Base-by-base conservation (phyloP, 2,113 vertebrate species). In the Rhadina sibilatrix region DNA sequence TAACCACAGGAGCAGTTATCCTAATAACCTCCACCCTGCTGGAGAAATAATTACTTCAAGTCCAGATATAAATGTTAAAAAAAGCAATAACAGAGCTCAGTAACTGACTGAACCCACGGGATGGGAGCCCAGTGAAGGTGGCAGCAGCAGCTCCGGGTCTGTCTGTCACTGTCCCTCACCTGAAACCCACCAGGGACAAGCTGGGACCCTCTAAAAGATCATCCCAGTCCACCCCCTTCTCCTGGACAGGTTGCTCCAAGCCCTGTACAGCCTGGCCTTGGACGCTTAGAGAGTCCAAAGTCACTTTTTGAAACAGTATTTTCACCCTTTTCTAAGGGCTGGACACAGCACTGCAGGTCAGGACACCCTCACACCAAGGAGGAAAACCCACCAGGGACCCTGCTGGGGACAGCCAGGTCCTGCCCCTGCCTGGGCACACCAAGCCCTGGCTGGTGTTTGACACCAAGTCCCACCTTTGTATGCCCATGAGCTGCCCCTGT, bases 401-500 rank as follows among this genome's bases (percentile, higher is more conserved):
- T 2, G 2, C 71, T 3, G 38, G 15, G 9, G 5, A 2, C 59
- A 57, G 11, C 27, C 57, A 13, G 14, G n/a, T 3, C 12, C 70
- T 66, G 60, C 5, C 5, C 2, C 27, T 15, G 78, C 50, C 42
- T 8, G 19, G 35, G 31, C 40, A 31, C 70, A 15, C 37, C 37
- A 38, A 38, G 37, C 12, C 49, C 79, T 2, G 14, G 12, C 28
- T 46, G 20, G 3, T 9, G 15, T 6, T n/a, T n/a, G n/a, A n/a
- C n/a, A n/a, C n/a, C n/a, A n/a, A n/a, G n/a, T n/a, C n/a, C n/a
- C n/a, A 2, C 1, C 1, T 35, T 91, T 24, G 2, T n/a, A n/a
- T 11, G 2, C 14, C 3, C 3, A 0, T 0, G 30, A 31, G 2
- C 28, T 1, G 2, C 22, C 15, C 53, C 38, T 0, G 0, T 15